Evolutionary conservation across 2,888 invertebrate genomes (phyloP).

Genomic region (Portevinia maculata): DNA sequence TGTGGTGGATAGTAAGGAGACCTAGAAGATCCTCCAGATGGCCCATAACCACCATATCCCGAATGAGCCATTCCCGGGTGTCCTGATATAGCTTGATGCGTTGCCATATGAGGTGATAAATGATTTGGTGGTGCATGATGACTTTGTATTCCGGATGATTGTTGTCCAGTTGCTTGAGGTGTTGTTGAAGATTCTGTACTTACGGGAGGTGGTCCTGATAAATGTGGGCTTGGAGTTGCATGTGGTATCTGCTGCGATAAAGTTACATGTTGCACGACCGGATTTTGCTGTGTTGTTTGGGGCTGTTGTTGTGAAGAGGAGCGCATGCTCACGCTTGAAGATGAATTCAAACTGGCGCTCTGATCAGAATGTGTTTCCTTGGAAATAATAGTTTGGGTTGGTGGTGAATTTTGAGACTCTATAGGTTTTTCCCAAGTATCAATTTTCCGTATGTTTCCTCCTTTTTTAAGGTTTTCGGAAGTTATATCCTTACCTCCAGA

Average conservation of each 20-base stretch:
- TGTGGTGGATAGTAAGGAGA: slow-evolving; percentile 82
- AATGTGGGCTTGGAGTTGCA: slow-evolving; percentile 26
- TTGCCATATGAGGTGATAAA: slow-evolving; percentile 80
- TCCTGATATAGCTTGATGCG: slow-evolving; percentile 80
- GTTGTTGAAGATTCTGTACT: slow-evolving; percentile 75
- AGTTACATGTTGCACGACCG: slow-evolving; percentile 54
- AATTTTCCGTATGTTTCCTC: slow-evolving; percentile 17
- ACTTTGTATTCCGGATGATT: slow-evolving; percentile 77
- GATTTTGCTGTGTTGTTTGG: slow-evolving; percentile 65
- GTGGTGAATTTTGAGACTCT: slow-evolving; percentile 83
- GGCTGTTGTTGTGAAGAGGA: slow-evolving; percentile 45
- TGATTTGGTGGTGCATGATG: slow-evolving; percentile 79
- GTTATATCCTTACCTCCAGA: slow-evolving; percentile 21
- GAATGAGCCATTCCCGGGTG: slow-evolving; percentile 79
- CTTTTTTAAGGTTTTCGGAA: slow-evolving; percentile 47
- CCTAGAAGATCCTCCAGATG: slow-evolving; percentile 80
- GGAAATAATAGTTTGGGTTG: slow-evolving; percentile 84
- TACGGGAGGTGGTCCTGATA: slow-evolving; percentile 25
- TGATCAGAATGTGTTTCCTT: slow-evolving; percentile 76
- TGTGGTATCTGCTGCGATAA: slow-evolving; percentile 49
- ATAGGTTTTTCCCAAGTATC: slow-evolving; percentile 62
- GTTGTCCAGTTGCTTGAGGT: slow-evolving; percentile 45
- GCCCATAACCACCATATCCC: slow-evolving; percentile 81
- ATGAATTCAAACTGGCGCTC: slow-evolving; percentile 15
- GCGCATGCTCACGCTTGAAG: slow-evolving; percentile 73